phyloP scores from a whole-genome alignment of 1,140 invertebrate species.

The Carposina sasakii region DNA sequence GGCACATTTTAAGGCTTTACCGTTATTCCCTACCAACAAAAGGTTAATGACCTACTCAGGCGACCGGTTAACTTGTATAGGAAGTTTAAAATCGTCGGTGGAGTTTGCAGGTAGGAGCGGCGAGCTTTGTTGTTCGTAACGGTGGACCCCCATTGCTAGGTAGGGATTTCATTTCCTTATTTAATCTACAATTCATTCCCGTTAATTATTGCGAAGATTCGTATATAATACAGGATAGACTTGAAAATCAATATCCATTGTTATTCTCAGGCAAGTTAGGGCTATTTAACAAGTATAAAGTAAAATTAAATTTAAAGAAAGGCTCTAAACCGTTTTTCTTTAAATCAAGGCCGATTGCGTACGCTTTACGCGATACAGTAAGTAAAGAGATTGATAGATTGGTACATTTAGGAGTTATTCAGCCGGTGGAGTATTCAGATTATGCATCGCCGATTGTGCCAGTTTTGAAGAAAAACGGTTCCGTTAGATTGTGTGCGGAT shows the following conservation, averaged over 20 bases:
- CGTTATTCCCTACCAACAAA: neutral
- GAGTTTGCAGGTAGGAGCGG: neutral
- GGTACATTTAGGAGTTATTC: constrained; percentile 12
- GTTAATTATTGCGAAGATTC: neutral
- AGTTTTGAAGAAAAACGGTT: constrained; percentile 33
- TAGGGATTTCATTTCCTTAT: too few relatives aligned
- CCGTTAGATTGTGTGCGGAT: constrained; percentile 37
- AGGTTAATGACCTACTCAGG: neutral
- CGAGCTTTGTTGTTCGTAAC: neutral
- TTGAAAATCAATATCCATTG: neutral
- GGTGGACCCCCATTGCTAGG: neutral
- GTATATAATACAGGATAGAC: neutral
- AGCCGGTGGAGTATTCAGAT: constrained; percentile 17
- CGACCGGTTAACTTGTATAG: neutral
- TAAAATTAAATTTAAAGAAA: constrained; percentile 5
- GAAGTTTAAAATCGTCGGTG: neutral
- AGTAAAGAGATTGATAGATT: constrained; percentile 24
- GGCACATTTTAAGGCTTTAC: neutral
- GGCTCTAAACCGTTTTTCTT: constrained; percentile 6
- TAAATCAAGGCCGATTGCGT: constrained; percentile 14
- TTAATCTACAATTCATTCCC: constrained; percentile 1
- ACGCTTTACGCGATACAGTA: constrained; percentile 13
- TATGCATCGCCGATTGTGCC: too few relatives aligned
- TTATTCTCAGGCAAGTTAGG: constrained; percentile 1
- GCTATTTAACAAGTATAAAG: constrained; percentile 10